Evolutionary conservation across 1,140 invertebrate species (phyloP).

Genomic region (Leptinotarsa defecta): DNA sequence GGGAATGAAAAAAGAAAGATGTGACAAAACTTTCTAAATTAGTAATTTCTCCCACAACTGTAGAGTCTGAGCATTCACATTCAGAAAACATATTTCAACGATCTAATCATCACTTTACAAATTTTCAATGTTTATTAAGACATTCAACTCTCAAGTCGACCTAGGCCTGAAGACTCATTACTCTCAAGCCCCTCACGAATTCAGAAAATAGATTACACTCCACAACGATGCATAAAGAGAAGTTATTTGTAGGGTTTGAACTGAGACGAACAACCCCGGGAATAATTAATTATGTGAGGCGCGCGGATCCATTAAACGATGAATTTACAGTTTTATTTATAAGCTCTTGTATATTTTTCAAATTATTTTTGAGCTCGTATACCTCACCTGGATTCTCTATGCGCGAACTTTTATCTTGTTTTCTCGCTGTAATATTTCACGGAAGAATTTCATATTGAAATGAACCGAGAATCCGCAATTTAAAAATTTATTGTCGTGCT

Average conservation of each 20-base stretch:
- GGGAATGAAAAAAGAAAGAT: too few relatives aligned
- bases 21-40: too few relatives aligned
- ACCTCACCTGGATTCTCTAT: background rate
- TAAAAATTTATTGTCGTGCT: too few relatives aligned
- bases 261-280: background rate
- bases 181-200: background rate
- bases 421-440: too few relatives aligned
- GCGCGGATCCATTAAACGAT: background rate
- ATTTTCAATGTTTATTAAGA: background rate
- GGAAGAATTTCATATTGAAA: too few relatives aligned
- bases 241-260: slow-evolving; percentile 3
- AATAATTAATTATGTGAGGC: background rate
- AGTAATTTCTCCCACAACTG: too few relatives aligned
- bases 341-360: background rate
- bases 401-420: background rate
- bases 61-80: too few relatives aligned
- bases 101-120: background rate
- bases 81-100: background rate
- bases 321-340: slow-evolving; percentile 1
- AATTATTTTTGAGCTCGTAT: background rate
- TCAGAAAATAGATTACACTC: background rate
- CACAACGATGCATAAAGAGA: slow-evolving; percentile 6
- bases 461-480: too few relatives aligned
- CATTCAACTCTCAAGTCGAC: background rate
- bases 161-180: background rate